phyloP scores from a whole-genome alignment of 1,140 invertebrate genomes.

The Homalodisca vitripennis region DNA sequence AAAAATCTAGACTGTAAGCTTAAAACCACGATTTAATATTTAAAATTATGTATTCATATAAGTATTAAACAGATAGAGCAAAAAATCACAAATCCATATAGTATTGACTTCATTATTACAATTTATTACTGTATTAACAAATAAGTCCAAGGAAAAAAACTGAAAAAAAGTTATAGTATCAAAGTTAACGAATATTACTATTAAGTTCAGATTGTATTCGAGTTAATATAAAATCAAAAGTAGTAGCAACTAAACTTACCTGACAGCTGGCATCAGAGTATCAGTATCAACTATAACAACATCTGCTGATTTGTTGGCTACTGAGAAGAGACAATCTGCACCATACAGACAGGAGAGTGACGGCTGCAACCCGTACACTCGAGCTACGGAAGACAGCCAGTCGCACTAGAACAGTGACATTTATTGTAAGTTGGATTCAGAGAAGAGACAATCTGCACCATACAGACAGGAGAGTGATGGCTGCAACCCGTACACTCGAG shows the following conservation, averaged over 20 bases:
- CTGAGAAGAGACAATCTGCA: slow-evolving; percentile 62
- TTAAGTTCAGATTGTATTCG: neutral
- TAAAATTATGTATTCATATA: too few species aligned
- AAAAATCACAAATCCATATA: neutral
- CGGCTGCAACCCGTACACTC: slow-evolving; percentile 69
- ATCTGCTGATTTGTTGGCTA: slow-evolving; percentile 61
- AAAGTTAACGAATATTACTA: too few species aligned
- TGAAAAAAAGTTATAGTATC: too few species aligned
- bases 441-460: too few species aligned
- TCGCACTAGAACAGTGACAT: slow-evolving; percentile 70
- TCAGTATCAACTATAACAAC: slow-evolving; percentile 45
- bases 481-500: too few species aligned
- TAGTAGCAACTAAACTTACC: neutral
- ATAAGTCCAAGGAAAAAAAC: too few species aligned
- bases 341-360: slow-evolving; percentile 65
- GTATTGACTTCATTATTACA: neutral
- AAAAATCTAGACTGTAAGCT: too few species aligned
- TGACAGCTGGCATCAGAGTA: slow-evolving; percentile 16
- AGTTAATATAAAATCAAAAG: neutral
- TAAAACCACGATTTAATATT: too few species aligned
- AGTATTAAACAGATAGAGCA: neutral
- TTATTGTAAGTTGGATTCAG: too few species aligned
- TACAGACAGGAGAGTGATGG: too few species aligned
- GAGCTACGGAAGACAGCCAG: slow-evolving; percentile 66
- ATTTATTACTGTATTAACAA: neutral